These are phyloP conservation scores for Seriola quinqueradiata DNA, from an alignment of 2,113 vertebrate genomes.

Conservation along the genomic window DNA sequence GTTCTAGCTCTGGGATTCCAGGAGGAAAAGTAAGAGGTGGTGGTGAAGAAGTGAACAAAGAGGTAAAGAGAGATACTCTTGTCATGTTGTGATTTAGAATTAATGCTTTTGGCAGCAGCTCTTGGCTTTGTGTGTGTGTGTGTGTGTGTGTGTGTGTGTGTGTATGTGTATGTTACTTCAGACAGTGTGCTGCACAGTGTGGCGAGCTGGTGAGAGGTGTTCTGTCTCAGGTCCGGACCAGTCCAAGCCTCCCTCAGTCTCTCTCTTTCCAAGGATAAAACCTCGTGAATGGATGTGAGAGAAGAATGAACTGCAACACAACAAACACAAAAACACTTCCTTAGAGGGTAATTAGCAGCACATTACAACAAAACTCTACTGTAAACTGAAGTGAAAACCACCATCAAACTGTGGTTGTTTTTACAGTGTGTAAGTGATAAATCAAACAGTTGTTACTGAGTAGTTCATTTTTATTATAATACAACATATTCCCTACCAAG, in stretches of 20 bases:
- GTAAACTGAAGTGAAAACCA: no score
- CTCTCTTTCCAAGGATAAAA: conserved; percentile 81
- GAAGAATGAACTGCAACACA: conserved; percentile 79
- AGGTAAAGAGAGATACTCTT: fast-evolving
- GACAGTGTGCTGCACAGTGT: conserved; percentile 82
- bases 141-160: background rate
- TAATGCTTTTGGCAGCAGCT: background rate
- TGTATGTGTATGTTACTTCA: conserved; percentile 73
- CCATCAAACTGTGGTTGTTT: no score
- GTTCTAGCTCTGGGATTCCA: background rate
- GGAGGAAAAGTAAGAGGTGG: background rate
- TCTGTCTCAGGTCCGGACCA: conserved; percentile 75
- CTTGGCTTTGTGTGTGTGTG: no score
- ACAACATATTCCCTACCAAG: no score
- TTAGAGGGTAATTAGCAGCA: no score
- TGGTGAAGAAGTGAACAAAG: background rate
- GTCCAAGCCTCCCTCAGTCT: conserved; percentile 83
- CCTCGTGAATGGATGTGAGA: conserved; percentile 81
- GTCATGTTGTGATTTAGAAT: background rate
- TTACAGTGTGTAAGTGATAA: no score
- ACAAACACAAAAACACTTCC: background rate
- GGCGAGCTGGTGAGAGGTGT: conserved; percentile 81
- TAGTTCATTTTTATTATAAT: no score
- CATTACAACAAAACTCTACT: no score
- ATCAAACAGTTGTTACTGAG: no score